These are phyloP conservation scores for Mesodorylaimus sp. DNA, from an alignment of 2,888 invertebrate genomes.

Conservation along the genomic window DNA sequence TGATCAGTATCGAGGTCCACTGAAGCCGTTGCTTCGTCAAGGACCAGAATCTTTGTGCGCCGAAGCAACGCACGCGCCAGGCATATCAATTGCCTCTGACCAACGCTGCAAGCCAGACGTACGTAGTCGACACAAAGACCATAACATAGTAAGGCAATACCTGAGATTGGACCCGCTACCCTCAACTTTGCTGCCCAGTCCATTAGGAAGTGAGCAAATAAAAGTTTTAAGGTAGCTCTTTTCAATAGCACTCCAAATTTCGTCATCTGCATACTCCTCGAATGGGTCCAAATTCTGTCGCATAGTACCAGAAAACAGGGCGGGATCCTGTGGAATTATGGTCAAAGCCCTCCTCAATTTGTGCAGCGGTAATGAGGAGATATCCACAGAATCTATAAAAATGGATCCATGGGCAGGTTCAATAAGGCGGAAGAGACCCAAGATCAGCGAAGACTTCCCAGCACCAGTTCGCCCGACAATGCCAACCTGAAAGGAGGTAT, in stretches of 20 bases:
- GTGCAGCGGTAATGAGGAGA: slow-evolving; percentile 46
- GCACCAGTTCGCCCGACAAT: slow-evolving; percentile 71
- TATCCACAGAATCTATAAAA: slow-evolving; percentile 51
- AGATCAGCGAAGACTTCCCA: slow-evolving; percentile 53
- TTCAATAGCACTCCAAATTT: slow-evolving; percentile 5
- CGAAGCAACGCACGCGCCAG: slow-evolving; percentile 67
- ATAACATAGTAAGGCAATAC: too few species aligned
- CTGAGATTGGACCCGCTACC: slow-evolving; percentile 47
- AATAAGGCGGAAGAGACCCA: slow-evolving; percentile 59
- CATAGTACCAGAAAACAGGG: not conserved
- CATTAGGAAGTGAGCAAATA: slow-evolving; percentile 45
- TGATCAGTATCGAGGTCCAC: slow-evolving; percentile 37
- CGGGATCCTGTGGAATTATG: slow-evolving; percentile 49
- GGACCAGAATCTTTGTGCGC: slow-evolving; percentile 59
- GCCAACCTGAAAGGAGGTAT: too few species aligned
- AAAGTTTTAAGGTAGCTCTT: slow-evolving; percentile 32
- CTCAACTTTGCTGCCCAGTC: slow-evolving; percentile 48
- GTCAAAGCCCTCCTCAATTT: slow-evolving; percentile 61
- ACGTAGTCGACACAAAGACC: too few species aligned
- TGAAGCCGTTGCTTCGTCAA: slow-evolving; percentile 94
- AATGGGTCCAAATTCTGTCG: slow-evolving; percentile 1
- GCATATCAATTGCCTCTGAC: slow-evolving; percentile 72
- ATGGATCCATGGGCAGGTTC: slow-evolving; percentile 59
- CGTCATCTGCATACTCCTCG: not conserved
- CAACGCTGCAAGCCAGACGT: too few species aligned